Evolutionary conservation across 2,888 invertebrate genomes (phyloP).

Genomic region (Ganaspis brasiliensis): DNA sequence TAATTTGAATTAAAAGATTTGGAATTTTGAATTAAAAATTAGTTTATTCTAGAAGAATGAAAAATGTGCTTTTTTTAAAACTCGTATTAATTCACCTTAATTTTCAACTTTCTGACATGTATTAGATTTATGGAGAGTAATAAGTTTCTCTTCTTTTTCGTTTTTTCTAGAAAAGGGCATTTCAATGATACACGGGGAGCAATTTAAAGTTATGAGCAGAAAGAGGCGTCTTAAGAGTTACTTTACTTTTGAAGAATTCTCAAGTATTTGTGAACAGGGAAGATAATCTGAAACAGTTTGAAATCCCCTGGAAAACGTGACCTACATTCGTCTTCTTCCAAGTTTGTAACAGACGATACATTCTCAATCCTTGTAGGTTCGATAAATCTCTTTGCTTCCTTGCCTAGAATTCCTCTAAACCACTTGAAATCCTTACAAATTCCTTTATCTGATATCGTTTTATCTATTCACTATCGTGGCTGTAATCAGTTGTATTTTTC

Average conservation of each 20-base stretch:
- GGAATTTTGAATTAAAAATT: no score
- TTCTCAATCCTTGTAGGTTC: conserved; percentile 16
- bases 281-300: conserved; percentile 31
- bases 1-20: no score
- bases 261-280: conserved; percentile 20
- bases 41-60: no score
- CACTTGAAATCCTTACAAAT: conserved; percentile 30
- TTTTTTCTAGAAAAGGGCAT: no score
- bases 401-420: not conserved
- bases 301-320: conserved; percentile 31
- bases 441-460: conserved; percentile 6
- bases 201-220: not conserved
- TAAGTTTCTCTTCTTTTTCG: no score
- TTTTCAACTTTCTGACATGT: no score
- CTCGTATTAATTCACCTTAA: no score
- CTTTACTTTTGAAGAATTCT: conserved; percentile 15
- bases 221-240: conserved; percentile 11
- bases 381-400: conserved; percentile 37
- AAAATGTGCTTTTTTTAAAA: no score
- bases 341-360: not conserved
- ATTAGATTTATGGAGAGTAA: no score
- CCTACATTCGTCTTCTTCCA: conserved; percentile 18
- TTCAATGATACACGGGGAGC: not conserved
- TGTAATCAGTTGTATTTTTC: not conserved
- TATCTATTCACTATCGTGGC: not conserved